phyloP scores from a whole-genome alignment of 2,113 vertebrate species.

The Sclerurus mexicanus region DNA sequence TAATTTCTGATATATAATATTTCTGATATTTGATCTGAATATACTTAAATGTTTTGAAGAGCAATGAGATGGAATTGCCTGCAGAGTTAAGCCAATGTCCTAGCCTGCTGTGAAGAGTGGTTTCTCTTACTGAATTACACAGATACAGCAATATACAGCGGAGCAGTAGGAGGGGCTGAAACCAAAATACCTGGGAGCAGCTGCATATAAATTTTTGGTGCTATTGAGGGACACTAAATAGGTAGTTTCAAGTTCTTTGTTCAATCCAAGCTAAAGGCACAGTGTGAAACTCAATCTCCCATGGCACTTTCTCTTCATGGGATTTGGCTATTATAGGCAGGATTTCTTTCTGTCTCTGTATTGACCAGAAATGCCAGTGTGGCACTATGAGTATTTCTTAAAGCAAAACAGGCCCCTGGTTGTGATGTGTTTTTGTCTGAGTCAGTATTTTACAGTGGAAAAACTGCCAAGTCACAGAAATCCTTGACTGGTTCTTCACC shows the following conservation, averaged over 20 bases:
- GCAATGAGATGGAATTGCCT: not conserved
- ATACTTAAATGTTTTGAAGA: not conserved
- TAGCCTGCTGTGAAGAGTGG: not conserved
- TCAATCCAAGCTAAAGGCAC: not conserved
- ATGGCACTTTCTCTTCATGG: not conserved
- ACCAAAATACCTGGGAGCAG: not conserved
- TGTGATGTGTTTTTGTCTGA: not conserved
- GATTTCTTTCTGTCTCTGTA: not conserved
- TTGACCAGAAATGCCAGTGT: not conserved
- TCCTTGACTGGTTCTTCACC: not conserved
- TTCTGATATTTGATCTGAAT: not conserved
- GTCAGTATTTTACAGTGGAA: not conserved
- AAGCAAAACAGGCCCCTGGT: not conserved
- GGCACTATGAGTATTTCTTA: not conserved
- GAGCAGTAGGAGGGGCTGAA: not conserved
- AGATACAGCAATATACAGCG: not conserved
- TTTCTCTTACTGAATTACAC: slow-evolving; percentile 9
- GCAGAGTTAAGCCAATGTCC: not conserved
- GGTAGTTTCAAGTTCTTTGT: not conserved
- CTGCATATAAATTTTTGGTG: not conserved
- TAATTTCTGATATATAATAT: not conserved
- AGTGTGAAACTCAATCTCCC: not conserved
- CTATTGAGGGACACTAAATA: not conserved
- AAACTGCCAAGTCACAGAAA: not conserved
- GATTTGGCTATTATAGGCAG: not conserved